Base-by-base conservation (phyloP, 2,113 vertebrate species). In the Narcine bancroftii region DNA sequence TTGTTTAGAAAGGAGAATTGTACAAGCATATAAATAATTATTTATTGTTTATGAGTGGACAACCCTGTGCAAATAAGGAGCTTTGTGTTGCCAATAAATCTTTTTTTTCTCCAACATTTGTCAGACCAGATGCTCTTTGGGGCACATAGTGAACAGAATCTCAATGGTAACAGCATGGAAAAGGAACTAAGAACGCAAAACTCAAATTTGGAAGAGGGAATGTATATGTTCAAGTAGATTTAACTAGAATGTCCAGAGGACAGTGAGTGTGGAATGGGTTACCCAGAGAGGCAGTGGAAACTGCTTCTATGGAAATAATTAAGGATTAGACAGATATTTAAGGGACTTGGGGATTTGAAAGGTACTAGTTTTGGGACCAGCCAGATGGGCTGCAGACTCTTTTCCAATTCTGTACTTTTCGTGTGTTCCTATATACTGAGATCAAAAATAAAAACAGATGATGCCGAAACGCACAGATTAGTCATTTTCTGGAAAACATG, bases 301-400 rank as follows among this genome's bases (percentile, higher is more conserved):
- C 33, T 60, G 53, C 56, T 87, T 56, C 53, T 21, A 36, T 87
- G 81, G 81, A 87, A 87, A 87, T 36, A 87, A 87, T 36, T 60
- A 87, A 87, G 81, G 53, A 63, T 63, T 87, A 63, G 81, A 87
- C 17, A 60, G 81, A 87, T 87, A 87, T 19, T 87, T 87, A 33
- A 87, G 81, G 81, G 81, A 87, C n/a, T 60, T 87, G 33, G 81
- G 81, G 81, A 87, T 87, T 87, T 63, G n/a, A 87, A 87, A 36
- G 81, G 53, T 87, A 87, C 53, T 63, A 87, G 81, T 87, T 83
- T 79, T 87, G 81, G 53, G 81, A 87, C 53, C 53, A 87, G 53
- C 81, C 81, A 87, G 81, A 63, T 87, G 81, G 56, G 36, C n/a
- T 60, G 81, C 53, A 36, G 53, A 87, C n/a, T 60, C 53, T 87